A percentile compares a stretch with the other conserved stretches of the same genome.
These are phyloP conservation scores for Hemicordylus capensis DNA, from an alignment of 2,113 vertebrate species.

Conservation along the genomic window DNA sequence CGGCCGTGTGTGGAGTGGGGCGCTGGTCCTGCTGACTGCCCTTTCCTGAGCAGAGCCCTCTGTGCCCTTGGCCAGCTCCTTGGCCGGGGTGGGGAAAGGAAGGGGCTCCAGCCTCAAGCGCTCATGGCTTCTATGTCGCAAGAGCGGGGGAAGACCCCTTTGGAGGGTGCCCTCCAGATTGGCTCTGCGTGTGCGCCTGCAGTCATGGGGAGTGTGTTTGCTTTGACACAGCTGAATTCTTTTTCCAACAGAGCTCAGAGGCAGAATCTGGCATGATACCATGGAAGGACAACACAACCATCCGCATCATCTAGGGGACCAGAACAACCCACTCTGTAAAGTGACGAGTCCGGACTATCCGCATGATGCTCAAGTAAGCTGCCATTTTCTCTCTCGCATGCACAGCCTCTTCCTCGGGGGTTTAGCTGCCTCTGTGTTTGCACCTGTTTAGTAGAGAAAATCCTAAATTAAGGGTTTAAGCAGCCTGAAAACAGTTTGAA, in stretches of 20 bases:
- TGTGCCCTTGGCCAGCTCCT: too few relatives aligned
- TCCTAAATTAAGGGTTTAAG: conserved; percentile 7
- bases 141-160: not conserved
- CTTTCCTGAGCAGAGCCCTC: not conserved
- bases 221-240: not conserved
- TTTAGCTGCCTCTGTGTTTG: not conserved
- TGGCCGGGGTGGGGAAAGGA: not conserved
- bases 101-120: not conserved
- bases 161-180: too few relatives aligned
- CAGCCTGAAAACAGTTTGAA: not conserved
- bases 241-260: conserved; percentile 47
- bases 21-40: not conserved
- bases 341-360: conserved; percentile 75
- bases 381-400: not conserved
- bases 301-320: conserved; percentile 80
- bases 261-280: conserved; percentile 77
- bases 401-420: not conserved
- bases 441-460: not conserved
- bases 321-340: conserved; percentile 81
- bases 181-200: too few relatives aligned
- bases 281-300: conserved; percentile 88
- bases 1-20: too few relatives aligned
- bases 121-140: too few relatives aligned
- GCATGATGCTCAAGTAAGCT: conserved; percentile 80
- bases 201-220: not conserved